Evolutionary conservation across 37 sponge, comb jelly and placozoan species (phyloP), one percentile per base, ranked within the genome.

Genomic region (Cliona cf. orientalis): DNA sequence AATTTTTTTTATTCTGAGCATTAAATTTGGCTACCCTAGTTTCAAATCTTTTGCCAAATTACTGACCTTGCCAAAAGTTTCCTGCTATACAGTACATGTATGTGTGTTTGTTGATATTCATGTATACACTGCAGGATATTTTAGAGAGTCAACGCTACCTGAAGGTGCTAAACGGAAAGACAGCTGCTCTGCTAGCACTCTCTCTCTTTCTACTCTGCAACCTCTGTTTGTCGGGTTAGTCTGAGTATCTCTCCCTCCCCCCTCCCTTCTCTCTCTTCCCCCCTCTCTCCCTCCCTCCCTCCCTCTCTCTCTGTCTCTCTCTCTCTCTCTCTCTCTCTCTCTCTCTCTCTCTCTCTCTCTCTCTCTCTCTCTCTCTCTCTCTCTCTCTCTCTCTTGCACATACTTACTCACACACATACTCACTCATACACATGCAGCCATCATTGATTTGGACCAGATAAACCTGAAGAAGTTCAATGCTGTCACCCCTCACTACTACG

Each of bases 171-270:
- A 88, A 82, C 49, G 78, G 83, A 19, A 66, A 58, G 46, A 82
- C 89, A 29, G 82, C 89, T 31, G 66, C 67, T 35, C 53, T 53
- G 6, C 66, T 63, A 5, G 83, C 55, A 34, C 64, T 88, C 26
- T 56, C 80, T 12, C 34, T 88, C 28, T 88, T 88, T 49, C 74
- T 75, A 36, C 41, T 88, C 21, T 77, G 46, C 5, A 85, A 56
- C 58, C 49, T 67, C 29, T 78, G 49, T 19, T 21, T 85, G 26
- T 17, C 42, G 5, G 77, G 66, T 65, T 28, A 19, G 3, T 3
- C 44, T 46, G 41, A 67, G 41, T 23, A 7, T 23, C 14, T 37
- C 11, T 38, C 23, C 9, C 23, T 61, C 25, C 2, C 55, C 35
- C 17, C 73, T 31, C 31, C 73, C 36, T 49, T 49, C 45, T 1